phyloP scores from a whole-genome alignment of 2,888 invertebrate species.

The Oligia fasciuncula region DNA sequence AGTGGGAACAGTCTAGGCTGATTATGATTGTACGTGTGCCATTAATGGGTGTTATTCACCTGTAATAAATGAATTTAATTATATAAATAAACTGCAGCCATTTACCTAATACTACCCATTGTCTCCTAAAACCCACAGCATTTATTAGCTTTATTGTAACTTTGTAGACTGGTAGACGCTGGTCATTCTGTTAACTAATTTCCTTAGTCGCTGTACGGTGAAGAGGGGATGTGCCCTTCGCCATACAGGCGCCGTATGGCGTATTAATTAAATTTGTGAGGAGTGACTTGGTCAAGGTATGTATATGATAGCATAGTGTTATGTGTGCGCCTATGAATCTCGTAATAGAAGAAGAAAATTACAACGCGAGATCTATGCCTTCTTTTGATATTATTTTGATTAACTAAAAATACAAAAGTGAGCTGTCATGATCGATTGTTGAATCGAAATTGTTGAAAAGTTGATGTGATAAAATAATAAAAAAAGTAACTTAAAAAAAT shows the following conservation, averaged over 20 bases:
- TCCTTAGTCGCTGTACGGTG: constrained; percentile 6
- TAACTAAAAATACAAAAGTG: neutral
- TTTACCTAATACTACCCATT: neutral
- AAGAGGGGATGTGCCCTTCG: neutral
- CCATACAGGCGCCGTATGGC: neutral
- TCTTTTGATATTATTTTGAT: too few relatives aligned
- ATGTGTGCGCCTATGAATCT: neutral
- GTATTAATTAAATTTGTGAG: constrained; percentile 21
- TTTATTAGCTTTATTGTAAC: neutral
- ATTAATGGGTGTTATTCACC: too few relatives aligned
- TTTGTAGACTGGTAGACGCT: neutral
- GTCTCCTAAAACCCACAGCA: neutral
- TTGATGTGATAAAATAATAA: neutral
- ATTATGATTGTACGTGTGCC: too few relatives aligned
- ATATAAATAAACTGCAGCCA: neutral
- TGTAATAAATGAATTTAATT: too few relatives aligned
- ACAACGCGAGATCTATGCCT: neutral
- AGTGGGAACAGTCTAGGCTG: too few relatives aligned
- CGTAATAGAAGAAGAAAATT: neutral
- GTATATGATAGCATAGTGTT: neutral
- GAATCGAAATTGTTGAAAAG: too few relatives aligned
- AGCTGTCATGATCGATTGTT: neutral
- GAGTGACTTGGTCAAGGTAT: neutral
- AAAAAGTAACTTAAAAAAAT: too few relatives aligned
- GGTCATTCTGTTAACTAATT: constrained; percentile 17